Base-by-base conservation (phyloP, 30 jellyfish, hydroid and myxozoan genomes). In the Hydra vulgaris region DNA sequence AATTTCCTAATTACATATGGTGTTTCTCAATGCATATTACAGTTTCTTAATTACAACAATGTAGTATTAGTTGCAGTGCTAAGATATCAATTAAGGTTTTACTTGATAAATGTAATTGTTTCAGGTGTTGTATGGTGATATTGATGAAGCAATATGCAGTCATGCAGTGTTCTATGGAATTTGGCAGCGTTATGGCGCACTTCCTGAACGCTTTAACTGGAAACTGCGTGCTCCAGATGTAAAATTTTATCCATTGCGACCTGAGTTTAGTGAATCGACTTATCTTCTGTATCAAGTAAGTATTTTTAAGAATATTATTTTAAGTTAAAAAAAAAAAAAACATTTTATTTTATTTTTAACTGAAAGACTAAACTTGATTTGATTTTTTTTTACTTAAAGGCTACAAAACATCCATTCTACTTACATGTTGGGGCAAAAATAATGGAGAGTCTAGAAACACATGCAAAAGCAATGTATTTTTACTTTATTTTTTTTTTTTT, bases 171-270 rank as follows among this genome's bases (percentile, higher is more conserved):
- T 87, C 81, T 92, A 92, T 74, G 98, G 95, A 8, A 80, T 92
- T 0, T 92, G 98, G 98, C 96, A 84, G 70, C 79, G 87, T 19
- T 88, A 92, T 70, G 96, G 98, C 67, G 93, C 86, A 16, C 73
- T 92, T 23, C 98, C 98, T 4, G 98, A 92, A 72, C 53, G 98
- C 24, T 92, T 92, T 75, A 92, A 92, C 81, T 92, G 98, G 98
- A 88, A 92, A 25, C 21, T 82, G 61, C 84, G 88, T 40, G 95
- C 86, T 18, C 95, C 98, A 5, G 98, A 92, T 53, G 96, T 92
- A 17, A 76, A 78, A 23, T 92, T 92, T 54, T 92, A 84, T 54
- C 98, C 98, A 7, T 79, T 92, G 77, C 85, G 98, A 21, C 98
- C 98, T 0, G 98, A 92, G 54, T 84, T 92, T 21, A 81, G 91